Percentiles rank a stretch among this genome's conserved stretches.
Evolutionary conservation across 2,888 invertebrate genomes (phyloP).

Genomic region (Arctia plantaginis): DNA sequence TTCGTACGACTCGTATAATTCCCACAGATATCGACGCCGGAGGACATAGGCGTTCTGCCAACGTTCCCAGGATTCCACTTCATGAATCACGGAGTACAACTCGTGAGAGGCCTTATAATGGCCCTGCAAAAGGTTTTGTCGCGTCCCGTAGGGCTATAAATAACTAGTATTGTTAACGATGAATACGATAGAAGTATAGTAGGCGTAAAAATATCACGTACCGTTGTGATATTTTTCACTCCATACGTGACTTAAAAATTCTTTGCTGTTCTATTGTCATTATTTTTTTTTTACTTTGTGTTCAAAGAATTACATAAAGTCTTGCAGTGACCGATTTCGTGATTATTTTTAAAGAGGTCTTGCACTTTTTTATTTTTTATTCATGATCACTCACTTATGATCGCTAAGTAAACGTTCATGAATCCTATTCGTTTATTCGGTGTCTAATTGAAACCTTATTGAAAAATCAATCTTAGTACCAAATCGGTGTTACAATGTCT

Average conservation of each 20-base stretch:
- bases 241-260: neutral
- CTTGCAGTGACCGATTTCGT: neutral
- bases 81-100: constrained; percentile 51
- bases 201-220: constrained; percentile 8
- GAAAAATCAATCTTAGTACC: neutral
- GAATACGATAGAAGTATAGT: constrained; percentile 36
- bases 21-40: constrained; percentile 30
- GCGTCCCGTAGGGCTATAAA: constrained; percentile 48
- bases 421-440: too few species aligned
- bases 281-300: neutral
- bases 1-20: constrained; percentile 38
- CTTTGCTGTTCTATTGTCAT: neutral
- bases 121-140: constrained; percentile 60
- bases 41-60: constrained; percentile 48
- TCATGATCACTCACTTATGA: too few species aligned
- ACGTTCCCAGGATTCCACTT: constrained; percentile 46
- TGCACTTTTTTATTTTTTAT: neutral
- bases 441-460: too few species aligned
- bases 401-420: too few species aligned
- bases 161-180: constrained; percentile 33
- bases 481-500: neutral
- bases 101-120: constrained; percentile 67
- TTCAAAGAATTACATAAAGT: neutral
- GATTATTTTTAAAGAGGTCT: neutral
- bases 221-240: neutral